phyloP scores from a whole-genome alignment of 2,113 vertebrate species.

The Aythya baeri region DNA sequence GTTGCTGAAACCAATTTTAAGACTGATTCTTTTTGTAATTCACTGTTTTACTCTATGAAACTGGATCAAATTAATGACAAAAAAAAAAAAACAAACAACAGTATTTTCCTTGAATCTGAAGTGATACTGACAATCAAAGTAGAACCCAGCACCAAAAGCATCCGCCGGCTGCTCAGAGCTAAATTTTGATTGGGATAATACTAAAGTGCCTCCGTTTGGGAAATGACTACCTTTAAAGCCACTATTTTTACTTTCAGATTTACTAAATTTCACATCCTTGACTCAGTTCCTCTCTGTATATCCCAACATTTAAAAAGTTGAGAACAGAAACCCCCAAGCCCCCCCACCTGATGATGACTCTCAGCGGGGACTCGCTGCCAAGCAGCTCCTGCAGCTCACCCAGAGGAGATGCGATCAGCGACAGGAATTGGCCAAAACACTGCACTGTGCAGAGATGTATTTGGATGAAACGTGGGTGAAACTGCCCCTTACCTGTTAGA shows the following conservation, averaged over 20 bases:
- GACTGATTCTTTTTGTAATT: neutral
- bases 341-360: neutral
- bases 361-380: neutral
- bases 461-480: neutral
- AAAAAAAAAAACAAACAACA: neutral
- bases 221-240: neutral
- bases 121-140: neutral
- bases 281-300: conserved; percentile 22
- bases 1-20: neutral
- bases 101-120: neutral
- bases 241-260: neutral
- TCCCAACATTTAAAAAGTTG: neutral
- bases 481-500: neutral
- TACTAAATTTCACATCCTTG: neutral
- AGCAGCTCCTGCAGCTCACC: neutral
- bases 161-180: neutral
- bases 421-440: neutral
- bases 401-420: neutral
- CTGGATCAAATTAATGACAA: neutral
- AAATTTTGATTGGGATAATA: neutral
- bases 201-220: neutral
- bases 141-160: neutral
- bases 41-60: neutral
- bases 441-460: neutral
- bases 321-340: neutral